Evolutionary conservation across 64 coral and sea anemone genomes (phyloP).

Genomic region (Cladopsammia gracilis): DNA sequence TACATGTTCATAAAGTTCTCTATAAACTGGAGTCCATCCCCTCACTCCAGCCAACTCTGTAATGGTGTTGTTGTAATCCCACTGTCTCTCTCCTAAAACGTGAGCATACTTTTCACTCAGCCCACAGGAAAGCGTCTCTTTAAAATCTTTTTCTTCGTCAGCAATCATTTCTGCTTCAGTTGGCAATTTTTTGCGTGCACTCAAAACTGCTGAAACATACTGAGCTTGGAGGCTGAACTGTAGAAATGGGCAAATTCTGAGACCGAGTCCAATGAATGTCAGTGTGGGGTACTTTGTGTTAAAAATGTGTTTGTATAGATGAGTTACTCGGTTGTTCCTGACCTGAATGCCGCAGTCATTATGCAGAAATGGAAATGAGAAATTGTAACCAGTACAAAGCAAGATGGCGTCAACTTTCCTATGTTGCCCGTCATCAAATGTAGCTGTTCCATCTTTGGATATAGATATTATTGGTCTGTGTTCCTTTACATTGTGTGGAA

Average conservation of each 20-base stretch:
- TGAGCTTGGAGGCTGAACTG: constrained; percentile 45
- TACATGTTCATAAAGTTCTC: constrained; percentile 19
- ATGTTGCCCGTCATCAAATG: constrained; percentile 55
- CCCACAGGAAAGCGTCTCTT: constrained; percentile 15
- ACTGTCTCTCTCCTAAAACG: not conserved
- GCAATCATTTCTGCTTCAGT: constrained; percentile 63
- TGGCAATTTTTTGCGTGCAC: constrained; percentile 25
- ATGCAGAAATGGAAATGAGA: constrained; percentile 64
- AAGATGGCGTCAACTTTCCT: constrained; percentile 50
- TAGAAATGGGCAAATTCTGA: not conserved
- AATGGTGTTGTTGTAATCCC: constrained; percentile 45
- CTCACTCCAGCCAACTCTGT: constrained; percentile 1
- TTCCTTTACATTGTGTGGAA: constrained; percentile 49
- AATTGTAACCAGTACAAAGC: constrained; percentile 68
- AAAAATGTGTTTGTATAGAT: constrained; percentile 72
- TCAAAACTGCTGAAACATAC: constrained; percentile 27
- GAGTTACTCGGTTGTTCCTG: constrained; percentile 42
- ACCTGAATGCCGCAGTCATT: constrained; percentile 59
- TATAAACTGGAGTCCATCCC: not conserved
- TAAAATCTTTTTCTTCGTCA: constrained; percentile 40
- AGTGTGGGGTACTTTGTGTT: constrained; percentile 68
- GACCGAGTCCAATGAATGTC: constrained; percentile 59
- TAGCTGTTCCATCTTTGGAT: constrained; percentile 33
- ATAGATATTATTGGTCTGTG: not conserved
- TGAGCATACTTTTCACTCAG: constrained; percentile 21